Conservation (phyloP, 2,888 invertebrate species). For the Nebria salina region DNA sequence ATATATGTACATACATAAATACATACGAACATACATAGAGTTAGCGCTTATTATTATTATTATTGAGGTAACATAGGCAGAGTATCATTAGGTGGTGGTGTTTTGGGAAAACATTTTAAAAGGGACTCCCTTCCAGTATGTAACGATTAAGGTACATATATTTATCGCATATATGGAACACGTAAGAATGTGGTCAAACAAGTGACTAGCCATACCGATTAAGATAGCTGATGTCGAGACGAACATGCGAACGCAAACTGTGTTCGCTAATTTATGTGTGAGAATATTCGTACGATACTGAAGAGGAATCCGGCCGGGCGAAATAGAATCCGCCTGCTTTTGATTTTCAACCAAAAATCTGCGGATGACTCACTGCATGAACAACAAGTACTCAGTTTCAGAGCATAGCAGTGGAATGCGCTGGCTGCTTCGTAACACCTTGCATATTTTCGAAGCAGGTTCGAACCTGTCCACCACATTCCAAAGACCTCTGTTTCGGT, state of each 20-base stretch:
- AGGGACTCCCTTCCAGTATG: neutral
- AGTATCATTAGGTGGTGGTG: neutral
- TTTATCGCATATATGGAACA: neutral
- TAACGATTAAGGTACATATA: neutral
- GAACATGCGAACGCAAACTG: neutral
- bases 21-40: too few species aligned
- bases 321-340: neutral
- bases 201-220: neutral
- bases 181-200: neutral
- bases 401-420: neutral
- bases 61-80: neutral
- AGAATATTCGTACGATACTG: neutral
- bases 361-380: neutral
- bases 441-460: constrained; percentile 43
- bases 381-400: neutral
- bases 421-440: constrained; percentile 25
- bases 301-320: neutral
- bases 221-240: neutral
- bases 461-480: constrained; percentile 28
- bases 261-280: neutral
- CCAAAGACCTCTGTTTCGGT: constrained; percentile 13
- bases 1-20: neutral
- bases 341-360: neutral
- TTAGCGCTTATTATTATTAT: neutral
- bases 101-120: neutral